A percentile compares a stretch with the other conserved stretches of the same genome.
Evolutionary conservation across 2,113 vertebrate genomes (phyloP).

Genomic region (Xiphias gladius): DNA sequence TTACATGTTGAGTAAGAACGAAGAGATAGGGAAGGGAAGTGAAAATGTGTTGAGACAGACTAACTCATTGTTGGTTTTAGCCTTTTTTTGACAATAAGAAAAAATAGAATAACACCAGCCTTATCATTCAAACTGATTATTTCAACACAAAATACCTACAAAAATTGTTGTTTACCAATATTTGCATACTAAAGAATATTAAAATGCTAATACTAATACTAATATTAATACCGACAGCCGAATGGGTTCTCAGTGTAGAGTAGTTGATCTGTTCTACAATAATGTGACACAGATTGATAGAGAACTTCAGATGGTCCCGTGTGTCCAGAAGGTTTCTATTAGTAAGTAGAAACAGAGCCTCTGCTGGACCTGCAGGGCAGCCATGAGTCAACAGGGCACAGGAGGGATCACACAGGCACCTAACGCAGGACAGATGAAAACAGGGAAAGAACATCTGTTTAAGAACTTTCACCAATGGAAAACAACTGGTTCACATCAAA

Average conservation of each 20-base stretch:
- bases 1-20: background rate
- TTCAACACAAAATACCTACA: background rate
- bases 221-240: background rate
- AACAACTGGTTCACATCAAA: constrained; percentile 41
- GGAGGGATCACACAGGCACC: constrained; percentile 67
- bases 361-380: constrained; percentile 60
- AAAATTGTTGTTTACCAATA: background rate
- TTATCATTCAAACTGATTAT: background rate
- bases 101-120: background rate
- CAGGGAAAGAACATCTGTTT: constrained; percentile 51
- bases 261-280: background rate
- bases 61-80: background rate
- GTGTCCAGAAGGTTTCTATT: constrained; percentile 79
- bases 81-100: background rate
- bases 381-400: constrained; percentile 75
- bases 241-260: background rate
- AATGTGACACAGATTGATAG: constrained; percentile 33
- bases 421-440: constrained; percentile 81
- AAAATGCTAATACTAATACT: too few relatives aligned
- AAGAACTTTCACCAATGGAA: constrained; percentile 11
- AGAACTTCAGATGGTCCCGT: constrained; percentile 26
- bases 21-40: background rate
- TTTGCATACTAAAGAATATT: background rate
- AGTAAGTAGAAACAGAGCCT: constrained; percentile 69
- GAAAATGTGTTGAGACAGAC: background rate